A percentile compares a stretch with the other conserved stretches of the same genome.
phyloP scores from a whole-genome alignment of 2,888 invertebrate genomes.

The Rotaria macrura region DNA sequence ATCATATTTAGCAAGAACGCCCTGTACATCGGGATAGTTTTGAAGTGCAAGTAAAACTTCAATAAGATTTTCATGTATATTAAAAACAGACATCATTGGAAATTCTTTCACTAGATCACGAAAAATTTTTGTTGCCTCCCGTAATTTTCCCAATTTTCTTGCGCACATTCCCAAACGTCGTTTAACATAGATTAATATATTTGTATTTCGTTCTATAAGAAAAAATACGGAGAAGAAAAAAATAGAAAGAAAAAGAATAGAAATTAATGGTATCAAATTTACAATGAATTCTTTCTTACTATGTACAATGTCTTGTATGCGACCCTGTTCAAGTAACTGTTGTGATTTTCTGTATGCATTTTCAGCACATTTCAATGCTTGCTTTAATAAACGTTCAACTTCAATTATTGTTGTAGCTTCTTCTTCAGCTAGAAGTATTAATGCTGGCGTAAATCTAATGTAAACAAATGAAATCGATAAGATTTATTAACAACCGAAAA shows the following conservation, averaged over 20 bases:
- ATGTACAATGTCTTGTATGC: slow-evolving; percentile 65
- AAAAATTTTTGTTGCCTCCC: slow-evolving; percentile 91
- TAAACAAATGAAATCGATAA: slow-evolving; percentile 34
- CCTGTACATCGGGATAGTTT: slow-evolving; percentile 88
- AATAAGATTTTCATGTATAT: slow-evolving; percentile 88
- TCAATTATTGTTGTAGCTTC: slow-evolving; percentile 83
- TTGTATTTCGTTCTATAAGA: slow-evolving; percentile 67
- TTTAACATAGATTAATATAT: slow-evolving; percentile 83
- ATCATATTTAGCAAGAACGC: slow-evolving; percentile 78
- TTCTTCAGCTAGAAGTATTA: slow-evolving; percentile 87
- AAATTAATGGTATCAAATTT: background rate
- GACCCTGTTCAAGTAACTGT: slow-evolving; percentile 63
- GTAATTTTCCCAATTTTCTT: slow-evolving; percentile 76
- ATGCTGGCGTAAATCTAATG: slow-evolving; percentile 71
- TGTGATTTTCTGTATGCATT: slow-evolving; percentile 69
- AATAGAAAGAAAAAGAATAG: background rate
- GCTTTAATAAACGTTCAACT: slow-evolving; percentile 66
- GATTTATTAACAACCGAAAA: background rate
- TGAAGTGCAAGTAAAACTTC: slow-evolving; percentile 88
- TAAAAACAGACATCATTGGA: slow-evolving; percentile 82
- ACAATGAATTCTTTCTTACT: slow-evolving; percentile 44
- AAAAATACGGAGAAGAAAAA: background rate
- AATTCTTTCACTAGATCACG: slow-evolving; percentile 91
- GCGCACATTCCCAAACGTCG: slow-evolving; percentile 93
- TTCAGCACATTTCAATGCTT: slow-evolving; percentile 73